Conservation (phyloP, 2,888 invertebrate species). For the Andrena chrysosceles region DNA sequence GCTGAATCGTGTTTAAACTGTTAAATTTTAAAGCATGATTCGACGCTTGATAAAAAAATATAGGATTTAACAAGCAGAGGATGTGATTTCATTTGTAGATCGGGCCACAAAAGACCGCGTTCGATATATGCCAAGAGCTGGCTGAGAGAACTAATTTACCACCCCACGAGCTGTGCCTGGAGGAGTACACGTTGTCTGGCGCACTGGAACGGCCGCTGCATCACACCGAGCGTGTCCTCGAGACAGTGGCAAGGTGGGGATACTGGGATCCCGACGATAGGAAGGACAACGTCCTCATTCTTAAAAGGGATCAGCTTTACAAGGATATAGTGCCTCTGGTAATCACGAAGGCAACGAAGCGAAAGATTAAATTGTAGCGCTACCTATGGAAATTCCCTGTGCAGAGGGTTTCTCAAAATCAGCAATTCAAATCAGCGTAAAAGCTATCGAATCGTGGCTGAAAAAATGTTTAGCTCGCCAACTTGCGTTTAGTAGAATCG, state of each 20-base stretch:
- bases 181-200: slow-evolving; percentile 93
- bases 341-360: slow-evolving; percentile 52
- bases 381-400: background rate
- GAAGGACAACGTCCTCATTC: slow-evolving; percentile 92
- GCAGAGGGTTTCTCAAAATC: no score
- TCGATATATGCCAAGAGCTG: slow-evolving; percentile 91
- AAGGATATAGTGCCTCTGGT: slow-evolving; percentile 84
- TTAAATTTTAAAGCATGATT: background rate
- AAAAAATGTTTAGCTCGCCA: no score
- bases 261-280: slow-evolving; percentile 95
- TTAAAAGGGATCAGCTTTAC: slow-evolving; percentile 85
- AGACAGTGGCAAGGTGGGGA: slow-evolving; percentile 92
- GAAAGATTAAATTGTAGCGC: background rate
- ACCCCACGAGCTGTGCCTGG: slow-evolving; percentile 90
- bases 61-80: background rate
- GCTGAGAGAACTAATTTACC: slow-evolving; percentile 88
- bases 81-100: slow-evolving; percentile 85
- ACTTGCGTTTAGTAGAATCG: no score
- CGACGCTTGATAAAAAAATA: background rate
- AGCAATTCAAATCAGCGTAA: no score
- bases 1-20: no score
- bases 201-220: slow-evolving; percentile 92
- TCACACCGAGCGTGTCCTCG: slow-evolving; percentile 89
- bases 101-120: slow-evolving; percentile 91
- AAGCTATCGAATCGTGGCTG: no score